Conservation (phyloP, 2,888 invertebrate genomes). For the Cactoblastis cactorum region DNA sequence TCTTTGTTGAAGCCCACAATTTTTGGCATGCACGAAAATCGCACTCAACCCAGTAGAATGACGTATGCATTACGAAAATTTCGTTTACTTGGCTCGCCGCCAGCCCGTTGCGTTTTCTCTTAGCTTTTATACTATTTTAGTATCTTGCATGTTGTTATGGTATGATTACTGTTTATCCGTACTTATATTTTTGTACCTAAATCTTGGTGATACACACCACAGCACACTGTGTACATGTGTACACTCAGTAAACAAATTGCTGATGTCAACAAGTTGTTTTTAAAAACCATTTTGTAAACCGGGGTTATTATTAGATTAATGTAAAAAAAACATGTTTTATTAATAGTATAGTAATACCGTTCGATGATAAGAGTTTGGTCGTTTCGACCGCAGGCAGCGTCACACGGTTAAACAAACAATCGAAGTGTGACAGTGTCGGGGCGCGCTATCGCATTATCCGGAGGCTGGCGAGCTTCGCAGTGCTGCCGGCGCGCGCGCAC, state of each 20-base stretch:
- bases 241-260: conserved; percentile 8
- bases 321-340: neutral
- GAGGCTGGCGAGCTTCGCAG: conserved; percentile 67
- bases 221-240: too few species aligned
- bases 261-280: conserved; percentile 19
- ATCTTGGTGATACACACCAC: conserved; percentile 13
- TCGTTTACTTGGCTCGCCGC: conserved; percentile 49
- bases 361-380: conserved; percentile 30
- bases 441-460: conserved; percentile 71
- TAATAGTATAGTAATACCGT: neutral
- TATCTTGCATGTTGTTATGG: conserved; percentile 51
- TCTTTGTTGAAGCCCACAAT: neutral
- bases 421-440: conserved; percentile 67
- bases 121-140: conserved; percentile 59
- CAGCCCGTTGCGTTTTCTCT: conserved; percentile 52
- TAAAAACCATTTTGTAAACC: conserved; percentile 7
- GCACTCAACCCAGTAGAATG: conserved; percentile 32
- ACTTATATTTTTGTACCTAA: conserved; percentile 14
- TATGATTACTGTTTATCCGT: conserved; percentile 45
- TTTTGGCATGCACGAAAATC: conserved; percentile 6
- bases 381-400: conserved; percentile 39
- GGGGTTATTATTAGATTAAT: neutral
- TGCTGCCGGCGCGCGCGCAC: conserved; percentile 76
- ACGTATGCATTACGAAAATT: conserved; percentile 51
- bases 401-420: conserved; percentile 68